Base-by-base conservation (phyloP, 23 tunicate genomes). In the Ascidia mentula region DNA sequence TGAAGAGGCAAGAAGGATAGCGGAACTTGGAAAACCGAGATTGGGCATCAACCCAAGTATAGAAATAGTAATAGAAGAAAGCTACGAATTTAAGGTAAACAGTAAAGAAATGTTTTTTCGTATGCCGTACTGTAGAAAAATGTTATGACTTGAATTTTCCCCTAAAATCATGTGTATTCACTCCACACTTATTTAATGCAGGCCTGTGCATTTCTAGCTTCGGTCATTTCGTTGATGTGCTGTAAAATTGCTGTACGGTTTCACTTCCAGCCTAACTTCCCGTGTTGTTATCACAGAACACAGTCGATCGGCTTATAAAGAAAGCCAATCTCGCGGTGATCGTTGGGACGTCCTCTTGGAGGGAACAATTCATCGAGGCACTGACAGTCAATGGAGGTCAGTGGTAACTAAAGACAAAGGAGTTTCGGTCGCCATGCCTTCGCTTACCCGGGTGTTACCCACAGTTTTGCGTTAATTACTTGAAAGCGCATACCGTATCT, bases 301-400 rank as follows among this genome's bases (percentile, higher is more conserved):
- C 99, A 34, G 99, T 95, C n/a, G 99, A 95, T 72, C 91, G 91
- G 82, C 72, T 95, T 45, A 86, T 95, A 33, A 90, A 95, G 60
- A 95, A 95, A 69, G 92, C 96, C 18, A 89, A 95, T 60, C 77
- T 95, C 18, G 89, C 99, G 40, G 90, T 95, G 39, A 79, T 95
- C 32, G 90, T 95, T 5, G 95, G 96, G 37, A 90, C 99, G 22
- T 90, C 96, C 13, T 90, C 99, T 24, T 95, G 99, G 99, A 69
- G 96, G 36, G 99, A 95, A 71, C 99, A 95, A 40, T 95, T 95
- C 60, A 60, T 75, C 31, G 96, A 95, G 4, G 99, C 99, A 24
- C 37, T 90, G 28, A 77, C 96, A 9, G 99, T 95, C 46, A 85
- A 76, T 36, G 99, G 89, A 83, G 99, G 99, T 90, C 31, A n/a